Evolutionary conservation across 2,113 vertebrate species (phyloP), one percentile per base, ranked within the genome.

Genomic region (Neoarius graeffei): DNA sequence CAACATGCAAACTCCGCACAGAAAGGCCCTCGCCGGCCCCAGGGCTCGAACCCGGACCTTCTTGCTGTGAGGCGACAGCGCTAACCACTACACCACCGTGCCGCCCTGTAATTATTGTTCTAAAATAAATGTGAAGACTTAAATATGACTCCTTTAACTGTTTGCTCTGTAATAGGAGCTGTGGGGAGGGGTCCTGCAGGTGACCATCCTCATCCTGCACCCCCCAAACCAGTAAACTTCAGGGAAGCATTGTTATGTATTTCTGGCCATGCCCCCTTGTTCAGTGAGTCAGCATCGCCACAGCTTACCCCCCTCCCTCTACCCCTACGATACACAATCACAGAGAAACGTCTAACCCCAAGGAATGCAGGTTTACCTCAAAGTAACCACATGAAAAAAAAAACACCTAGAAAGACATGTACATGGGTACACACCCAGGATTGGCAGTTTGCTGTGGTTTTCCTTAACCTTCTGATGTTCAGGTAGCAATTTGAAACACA

Each of bases 331-430:
- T 79, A 79, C 13, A 17, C 52, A 79, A 56, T 56, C 50, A 27
- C 50, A 80, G 14, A 56, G 27, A 35, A 59, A 19, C 30, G 10
- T 57, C 6, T 56, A 17, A 20, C n/a, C 54, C 15, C 0, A 20
- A 57, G 54, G 14, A 30, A 30, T 13, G 15, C 13, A 27, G 76
- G 25, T 76, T 50, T n/a, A 77, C 48, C 74, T n/a, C 23, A 52
- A 54, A 54, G 10, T 54, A 77, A 77, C 74, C 48, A 8, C 74
- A 54, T 7, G 9, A 10, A 77, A 54, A 76, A n/a, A 42, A 23
- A 77, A n/a, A n/a, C 25, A 77, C 74, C n/a, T 77, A 80, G 52
- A 80, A 13, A 80, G 23, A n/a, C 74, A n/a, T 17, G 76, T 9
- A 27, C 13, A 19, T 81, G 56, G 5, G 79, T 81, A 81, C 56